These are phyloP conservation scores for Caenorhabditis remanei DNA, from an alignment of 1,140 invertebrate species.

Conservation along the genomic window DNA sequence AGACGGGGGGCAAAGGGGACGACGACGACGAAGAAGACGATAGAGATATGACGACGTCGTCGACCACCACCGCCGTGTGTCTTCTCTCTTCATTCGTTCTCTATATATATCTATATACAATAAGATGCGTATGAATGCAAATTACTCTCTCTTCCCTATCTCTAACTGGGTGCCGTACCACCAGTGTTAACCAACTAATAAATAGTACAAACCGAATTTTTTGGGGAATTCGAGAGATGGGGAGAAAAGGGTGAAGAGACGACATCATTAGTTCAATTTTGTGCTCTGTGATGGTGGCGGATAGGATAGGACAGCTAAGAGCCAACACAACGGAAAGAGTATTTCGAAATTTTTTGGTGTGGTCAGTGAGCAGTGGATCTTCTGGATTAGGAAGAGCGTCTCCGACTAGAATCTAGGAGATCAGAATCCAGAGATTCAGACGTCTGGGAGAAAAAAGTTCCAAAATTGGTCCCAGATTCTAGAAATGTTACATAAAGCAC, in stretches of 20 bases:
- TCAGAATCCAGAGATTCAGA: not conserved
- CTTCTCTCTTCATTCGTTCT: not conserved
- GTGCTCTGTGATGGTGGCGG: not conserved
- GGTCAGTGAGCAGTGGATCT: not conserved
- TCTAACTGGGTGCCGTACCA: not conserved
- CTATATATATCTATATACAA: slow-evolving; percentile 39
- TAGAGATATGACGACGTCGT: slow-evolving; percentile 25
- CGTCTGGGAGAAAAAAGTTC: no score
- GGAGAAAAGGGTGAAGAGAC: not conserved
- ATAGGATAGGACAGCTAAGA: not conserved
- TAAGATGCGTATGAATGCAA: slow-evolving; percentile 54
- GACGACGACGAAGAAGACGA: not conserved
- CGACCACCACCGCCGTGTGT: not conserved
- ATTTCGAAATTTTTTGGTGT: slow-evolving; percentile 5
- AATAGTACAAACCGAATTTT: slow-evolving; percentile 32
- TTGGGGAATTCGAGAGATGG: no score
- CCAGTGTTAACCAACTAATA: slow-evolving; percentile 19
- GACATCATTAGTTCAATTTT: slow-evolving; percentile 52
- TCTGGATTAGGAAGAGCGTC: not conserved
- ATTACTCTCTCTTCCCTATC: slow-evolving; percentile 9
- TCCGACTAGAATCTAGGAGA: not conserved
- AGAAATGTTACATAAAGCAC: no score
- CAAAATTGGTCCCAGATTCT: no score
- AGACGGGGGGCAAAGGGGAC: slow-evolving; percentile 2
- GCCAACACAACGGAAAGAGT: not conserved